phyloP scores from a whole-genome alignment of 1,140 invertebrate species.

The Camponotus vicinus region DNA sequence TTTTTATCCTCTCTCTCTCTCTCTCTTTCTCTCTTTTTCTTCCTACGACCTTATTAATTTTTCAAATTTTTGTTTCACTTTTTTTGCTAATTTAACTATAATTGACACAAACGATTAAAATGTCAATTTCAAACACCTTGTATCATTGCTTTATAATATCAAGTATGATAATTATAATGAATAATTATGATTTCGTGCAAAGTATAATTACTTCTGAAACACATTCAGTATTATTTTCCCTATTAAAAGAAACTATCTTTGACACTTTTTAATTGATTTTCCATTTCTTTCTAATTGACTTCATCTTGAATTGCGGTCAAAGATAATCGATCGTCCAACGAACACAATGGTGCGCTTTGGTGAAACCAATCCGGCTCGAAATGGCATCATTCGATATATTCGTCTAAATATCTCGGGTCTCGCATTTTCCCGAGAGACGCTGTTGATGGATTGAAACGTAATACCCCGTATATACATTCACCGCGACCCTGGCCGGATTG shows the following conservation, averaged over 20 bases:
- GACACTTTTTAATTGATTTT: not conserved
- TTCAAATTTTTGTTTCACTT: too few species aligned
- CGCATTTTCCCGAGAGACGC: not conserved
- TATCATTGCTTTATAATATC: not conserved
- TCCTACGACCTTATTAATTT: too few species aligned
- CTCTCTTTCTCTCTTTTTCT: too few species aligned
- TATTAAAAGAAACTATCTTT: too few species aligned
- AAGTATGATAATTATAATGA: not conserved
- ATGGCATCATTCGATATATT: constrained; percentile 10
- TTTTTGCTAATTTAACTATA: too few species aligned
- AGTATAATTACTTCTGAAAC: constrained; percentile 8
- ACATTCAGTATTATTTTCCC: not conserved
- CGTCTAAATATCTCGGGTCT: not conserved
- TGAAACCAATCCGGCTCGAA: not conserved
- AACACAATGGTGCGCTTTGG: not conserved
- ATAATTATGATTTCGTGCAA: not conserved
- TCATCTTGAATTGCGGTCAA: not conserved
- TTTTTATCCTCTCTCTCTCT: too few species aligned
- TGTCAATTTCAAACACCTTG: not conserved
- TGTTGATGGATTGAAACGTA: constrained; percentile 31
- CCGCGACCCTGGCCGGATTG: constrained; percentile 50
- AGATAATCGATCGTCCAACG: constrained; percentile 25
- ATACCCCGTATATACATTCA: constrained; percentile 38
- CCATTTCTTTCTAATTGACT: not conserved
- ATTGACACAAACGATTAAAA: not conserved